Evolutionary conservation across 2,888 invertebrate species (phyloP), one percentile per base, ranked within the genome.

Genomic region (Latrodectus hesperus): DNA sequence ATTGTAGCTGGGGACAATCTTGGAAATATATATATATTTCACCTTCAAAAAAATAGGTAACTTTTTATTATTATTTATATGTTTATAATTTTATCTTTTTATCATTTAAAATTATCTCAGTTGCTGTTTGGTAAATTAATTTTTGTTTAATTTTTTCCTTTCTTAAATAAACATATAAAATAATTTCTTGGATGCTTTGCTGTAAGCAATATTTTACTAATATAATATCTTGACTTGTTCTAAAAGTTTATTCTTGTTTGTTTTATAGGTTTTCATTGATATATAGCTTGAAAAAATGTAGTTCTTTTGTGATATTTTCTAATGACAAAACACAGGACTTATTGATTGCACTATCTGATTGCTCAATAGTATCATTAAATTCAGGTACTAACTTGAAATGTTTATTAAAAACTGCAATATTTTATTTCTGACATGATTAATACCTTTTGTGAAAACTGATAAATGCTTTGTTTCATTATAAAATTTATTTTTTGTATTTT

Each of bases 1-100:
- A 81, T 86, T 71, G 81, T 67, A 53, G 80, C 86, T 38, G 77
- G 86, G 9, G 86, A 86, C 55, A 67, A 72, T 65, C 81, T 38
- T 51, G 86, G 86, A 9, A 72, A 67, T 55, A 51, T 86, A 16
- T 81, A 81, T 14, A 9, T 81, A n/a, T 77, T 86, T 68, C 38
- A 72, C 17, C 55, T 86, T 64, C 53, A 76, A 14, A 81, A 86
- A 81, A 86, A 80, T 55, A 77, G 77, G 86, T 81, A 79, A 38
- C 8, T 38, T 17, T 17, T 0, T 60, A 6, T 60, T n/a, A 60
- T 60, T 60, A 16, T 55, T 9, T 60, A 16, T 60, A 60, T 0
- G 5, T 60, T n/a, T 16, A 14, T 55, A 12, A 55, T 55, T 55
- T 55, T 55, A 14, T 1, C 8, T 22, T 38, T 26, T 22, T 22